These are phyloP conservation scores for Acestrorhynchus altus DNA, from an alignment of 2,797 vertebrate species.

Conservation along the genomic window DNA sequence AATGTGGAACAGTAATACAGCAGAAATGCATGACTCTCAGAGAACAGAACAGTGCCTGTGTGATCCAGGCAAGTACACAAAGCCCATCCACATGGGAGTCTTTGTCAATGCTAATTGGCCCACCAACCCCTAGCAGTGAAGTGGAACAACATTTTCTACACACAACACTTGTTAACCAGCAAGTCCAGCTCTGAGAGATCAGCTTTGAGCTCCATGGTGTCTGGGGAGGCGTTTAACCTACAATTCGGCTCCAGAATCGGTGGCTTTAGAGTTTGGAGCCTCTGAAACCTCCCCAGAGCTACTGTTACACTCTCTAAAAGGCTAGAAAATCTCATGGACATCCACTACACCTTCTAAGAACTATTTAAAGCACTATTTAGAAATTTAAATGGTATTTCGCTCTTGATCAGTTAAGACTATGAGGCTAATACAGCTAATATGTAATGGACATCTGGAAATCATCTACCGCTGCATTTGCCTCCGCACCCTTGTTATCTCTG, in stretches of 20 bases:
- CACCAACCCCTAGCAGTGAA: constrained; percentile 63
- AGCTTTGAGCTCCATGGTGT: constrained; percentile 26
- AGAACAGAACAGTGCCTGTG: constrained; percentile 57
- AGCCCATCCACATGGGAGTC: constrained; percentile 67
- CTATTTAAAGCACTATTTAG: neutral
- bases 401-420: no score
- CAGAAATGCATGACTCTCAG: constrained; percentile 31
- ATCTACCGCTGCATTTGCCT: no score
- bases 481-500: no score
- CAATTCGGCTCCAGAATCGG: constrained; percentile 12
- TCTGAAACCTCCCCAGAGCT: constrained; percentile 36
- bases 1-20: neutral
- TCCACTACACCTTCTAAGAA: neutral
- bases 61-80: constrained; percentile 60
- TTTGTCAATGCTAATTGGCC: constrained; percentile 80
- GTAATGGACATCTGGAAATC: no score
- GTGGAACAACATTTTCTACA: constrained; percentile 71
- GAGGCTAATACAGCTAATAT: no score
- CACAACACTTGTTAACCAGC: constrained; percentile 64
- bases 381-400: no score
- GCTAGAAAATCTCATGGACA: constrained; percentile 46
- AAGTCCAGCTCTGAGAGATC: constrained; percentile 52
- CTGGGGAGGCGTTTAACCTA: constrained; percentile 50
- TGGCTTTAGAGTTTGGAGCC: neutral
- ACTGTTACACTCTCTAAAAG: constrained; percentile 25